A percentile compares a stretch with the other conserved stretches of the same genome.
Evolutionary conservation across 2,888 invertebrate species (phyloP).

Genomic region (Heliconius erato): DNA sequence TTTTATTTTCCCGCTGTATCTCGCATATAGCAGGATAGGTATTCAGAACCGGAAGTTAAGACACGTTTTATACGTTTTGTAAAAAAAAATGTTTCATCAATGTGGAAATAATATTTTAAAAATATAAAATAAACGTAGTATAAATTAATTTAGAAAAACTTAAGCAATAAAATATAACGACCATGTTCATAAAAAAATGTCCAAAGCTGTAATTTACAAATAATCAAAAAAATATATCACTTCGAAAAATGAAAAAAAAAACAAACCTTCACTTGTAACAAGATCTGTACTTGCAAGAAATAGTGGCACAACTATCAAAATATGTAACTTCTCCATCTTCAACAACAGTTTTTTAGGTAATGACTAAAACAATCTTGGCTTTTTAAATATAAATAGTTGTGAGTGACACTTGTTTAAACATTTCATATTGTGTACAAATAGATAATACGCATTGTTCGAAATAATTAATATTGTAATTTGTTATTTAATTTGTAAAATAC

Average conservation of each 20-base stretch:
- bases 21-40: too few species aligned
- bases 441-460: background rate
- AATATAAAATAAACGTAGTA: background rate
- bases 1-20: too few species aligned
- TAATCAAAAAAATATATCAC: background rate
- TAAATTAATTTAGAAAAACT: background rate
- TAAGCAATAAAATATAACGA: background rate
- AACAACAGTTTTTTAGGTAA: background rate
- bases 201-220: background rate
- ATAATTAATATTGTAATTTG: background rate
- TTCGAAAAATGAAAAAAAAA: background rate
- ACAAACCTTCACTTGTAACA: background rate
- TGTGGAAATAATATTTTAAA: too few species aligned
- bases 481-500: background rate
- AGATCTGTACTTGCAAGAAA: background rate
- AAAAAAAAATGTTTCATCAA: too few species aligned
- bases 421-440: background rate
- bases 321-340: background rate
- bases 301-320: background rate
- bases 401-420: slow-evolving; percentile 14
- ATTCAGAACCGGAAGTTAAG: too few species aligned
- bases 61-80: too few species aligned
- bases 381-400: background rate
- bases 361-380: background rate
- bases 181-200: too few species aligned